phyloP scores from a whole-genome alignment of 2,113 vertebrate genomes.

The Phainopepla nitens region DNA sequence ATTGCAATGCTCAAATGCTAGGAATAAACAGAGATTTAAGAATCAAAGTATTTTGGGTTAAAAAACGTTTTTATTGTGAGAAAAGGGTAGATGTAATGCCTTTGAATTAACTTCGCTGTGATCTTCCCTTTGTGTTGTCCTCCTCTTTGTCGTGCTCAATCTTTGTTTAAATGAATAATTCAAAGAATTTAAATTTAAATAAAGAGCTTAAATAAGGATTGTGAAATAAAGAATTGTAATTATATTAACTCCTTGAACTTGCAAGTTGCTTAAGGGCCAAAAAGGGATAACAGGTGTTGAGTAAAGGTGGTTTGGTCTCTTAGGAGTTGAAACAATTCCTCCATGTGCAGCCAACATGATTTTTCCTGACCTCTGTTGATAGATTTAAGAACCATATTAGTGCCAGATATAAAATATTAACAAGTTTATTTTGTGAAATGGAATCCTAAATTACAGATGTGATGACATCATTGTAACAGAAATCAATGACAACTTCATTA shows the following conservation, averaged over 20 bases:
- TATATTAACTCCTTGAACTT: not conserved
- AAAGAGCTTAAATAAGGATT: not conserved
- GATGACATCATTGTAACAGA: conserved; percentile 6
- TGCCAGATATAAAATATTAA: not conserved
- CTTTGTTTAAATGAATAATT: not conserved
- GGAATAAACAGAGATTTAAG: not conserved
- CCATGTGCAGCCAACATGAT: not conserved
- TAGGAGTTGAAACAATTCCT: not conserved
- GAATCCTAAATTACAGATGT: not conserved
- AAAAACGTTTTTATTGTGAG: not conserved
- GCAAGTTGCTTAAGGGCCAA: not conserved
- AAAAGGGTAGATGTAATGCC: not conserved
- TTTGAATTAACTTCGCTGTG: not conserved
- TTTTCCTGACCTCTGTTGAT: not conserved
- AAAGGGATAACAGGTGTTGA: not conserved
- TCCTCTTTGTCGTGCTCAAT: not conserved
- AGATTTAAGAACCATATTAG: not conserved
- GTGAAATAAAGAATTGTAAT: not conserved
- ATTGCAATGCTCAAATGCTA: not conserved
- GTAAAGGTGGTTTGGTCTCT: not conserved
- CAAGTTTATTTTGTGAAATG: conserved; percentile 32
- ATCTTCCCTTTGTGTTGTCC: not conserved
- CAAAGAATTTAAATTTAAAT: not conserved
- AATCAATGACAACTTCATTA: conserved; percentile 20
- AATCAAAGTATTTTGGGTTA: not conserved